Percentiles rank a stretch among this genome's conserved stretches.
These are phyloP conservation scores for Carassius gibelio DNA, from an alignment of 2,113 vertebrate species.

Conservation along the genomic window DNA sequence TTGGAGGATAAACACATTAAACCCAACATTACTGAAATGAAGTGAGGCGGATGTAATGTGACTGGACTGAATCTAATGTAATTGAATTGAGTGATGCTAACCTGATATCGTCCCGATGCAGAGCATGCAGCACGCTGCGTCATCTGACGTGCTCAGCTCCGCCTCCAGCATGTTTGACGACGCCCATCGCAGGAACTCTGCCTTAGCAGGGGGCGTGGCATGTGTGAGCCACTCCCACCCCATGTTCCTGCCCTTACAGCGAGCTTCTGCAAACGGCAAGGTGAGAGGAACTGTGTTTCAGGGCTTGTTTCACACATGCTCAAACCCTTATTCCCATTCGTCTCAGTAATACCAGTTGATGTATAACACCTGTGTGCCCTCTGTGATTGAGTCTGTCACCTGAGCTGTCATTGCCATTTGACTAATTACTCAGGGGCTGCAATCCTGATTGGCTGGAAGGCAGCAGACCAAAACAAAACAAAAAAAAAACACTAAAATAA, in stretches of 20 bases:
- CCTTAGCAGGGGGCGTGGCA: constrained; percentile 47
- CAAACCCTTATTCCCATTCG: no score
- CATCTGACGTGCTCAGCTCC: constrained; percentile 68
- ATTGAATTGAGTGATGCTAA: not conserved
- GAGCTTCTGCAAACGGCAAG: constrained; percentile 65
- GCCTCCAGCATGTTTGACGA: constrained; percentile 48
- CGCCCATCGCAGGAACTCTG: constrained; percentile 43
- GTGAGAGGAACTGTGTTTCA: constrained; percentile 56
- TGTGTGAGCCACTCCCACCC: constrained; percentile 73
- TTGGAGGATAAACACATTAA: not conserved
- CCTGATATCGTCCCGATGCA: constrained; percentile 12
- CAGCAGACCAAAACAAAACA: no score
- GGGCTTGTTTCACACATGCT: no score
- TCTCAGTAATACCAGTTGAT: no score
- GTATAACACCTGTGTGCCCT: no score
- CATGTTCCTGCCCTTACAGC: constrained; percentile 69
- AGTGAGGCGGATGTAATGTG: not conserved
- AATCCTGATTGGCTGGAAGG: no score
- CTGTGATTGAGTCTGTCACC: no score
- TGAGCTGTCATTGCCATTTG: no score
- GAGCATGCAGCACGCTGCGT: constrained; percentile 72
- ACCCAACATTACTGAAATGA: not conserved
- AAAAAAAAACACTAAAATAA: no score
- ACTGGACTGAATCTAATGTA: not conserved
- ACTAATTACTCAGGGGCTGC: no score